Evolutionary conservation across 2,797 vertebrate species (phyloP).

Genomic region (Thaleichthys pacificus): DNA sequence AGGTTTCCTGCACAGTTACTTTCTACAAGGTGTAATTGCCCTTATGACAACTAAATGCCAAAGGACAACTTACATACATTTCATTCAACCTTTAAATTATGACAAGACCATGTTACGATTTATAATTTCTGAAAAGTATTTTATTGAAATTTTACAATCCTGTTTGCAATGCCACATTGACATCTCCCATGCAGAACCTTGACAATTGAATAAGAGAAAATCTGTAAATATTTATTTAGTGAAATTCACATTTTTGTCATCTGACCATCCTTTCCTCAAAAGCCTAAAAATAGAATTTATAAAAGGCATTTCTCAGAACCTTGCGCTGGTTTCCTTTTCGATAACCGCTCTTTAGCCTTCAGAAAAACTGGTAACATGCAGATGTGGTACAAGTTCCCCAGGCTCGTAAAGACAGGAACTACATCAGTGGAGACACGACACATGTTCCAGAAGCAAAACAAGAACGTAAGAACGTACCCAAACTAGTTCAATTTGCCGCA

Average conservation of each 20-base stretch:
- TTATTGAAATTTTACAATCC: conserved; percentile 85
- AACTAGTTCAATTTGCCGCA: conserved; percentile 44
- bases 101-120: conserved; percentile 14
- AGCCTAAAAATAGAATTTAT: conserved; percentile 74
- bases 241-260: conserved; percentile 72
- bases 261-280: conserved; percentile 66
- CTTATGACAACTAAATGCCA: too few relatives aligned
- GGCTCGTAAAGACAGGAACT: conserved; percentile 32
- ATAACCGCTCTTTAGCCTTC: conserved; percentile 18
- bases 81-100: not conserved
- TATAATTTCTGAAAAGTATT: conserved; percentile 79
- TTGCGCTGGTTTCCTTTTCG: conserved; percentile 35
- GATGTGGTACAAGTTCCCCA: conserved; percentile 28
- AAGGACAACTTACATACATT: too few relatives aligned
- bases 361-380: conserved; percentile 19
- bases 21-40: too few relatives aligned
- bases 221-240: conserved; percentile 60
- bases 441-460: conserved; percentile 11
- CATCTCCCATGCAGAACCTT: conserved; percentile 75
- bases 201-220: conserved; percentile 63
- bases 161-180: conserved; percentile 71
- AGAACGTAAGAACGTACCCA: conserved; percentile 22
- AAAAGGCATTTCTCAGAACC: conserved; percentile 66
- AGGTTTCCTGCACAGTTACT: too few relatives aligned
- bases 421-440: conserved; percentile 46